These are phyloP conservation scores for Idaea dimidiata DNA, from an alignment of 2,888 invertebrate genomes.

Conservation along the genomic window DNA sequence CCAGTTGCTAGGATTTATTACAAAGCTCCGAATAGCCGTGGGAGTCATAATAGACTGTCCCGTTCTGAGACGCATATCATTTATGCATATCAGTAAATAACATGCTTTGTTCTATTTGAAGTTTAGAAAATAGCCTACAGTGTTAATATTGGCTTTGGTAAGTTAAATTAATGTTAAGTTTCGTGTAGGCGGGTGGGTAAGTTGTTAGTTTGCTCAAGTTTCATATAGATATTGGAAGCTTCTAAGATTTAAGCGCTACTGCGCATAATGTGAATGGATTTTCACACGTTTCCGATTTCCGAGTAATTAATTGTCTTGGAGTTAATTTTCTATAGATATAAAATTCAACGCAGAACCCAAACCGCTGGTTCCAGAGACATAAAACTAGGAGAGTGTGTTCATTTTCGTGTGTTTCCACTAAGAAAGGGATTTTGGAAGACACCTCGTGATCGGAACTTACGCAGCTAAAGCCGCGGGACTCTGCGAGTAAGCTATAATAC, in stretches of 20 bases:
- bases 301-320: too few species aligned
- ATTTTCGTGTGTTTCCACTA: too few species aligned
- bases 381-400: too few species aligned
- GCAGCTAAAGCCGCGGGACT: too few species aligned
- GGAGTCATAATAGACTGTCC: not conserved
- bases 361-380: too few species aligned
- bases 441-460: too few species aligned
- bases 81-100: slow-evolving; percentile 1
- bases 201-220: not conserved
- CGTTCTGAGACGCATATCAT: not conserved
- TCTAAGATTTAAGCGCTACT: not conserved
- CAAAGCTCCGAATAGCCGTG: not conserved
- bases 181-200: not conserved
- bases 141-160: not conserved
- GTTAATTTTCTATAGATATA: too few species aligned
- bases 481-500: too few species aligned
- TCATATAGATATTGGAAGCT: not conserved
- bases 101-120: not conserved
- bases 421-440: too few species aligned
- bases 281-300: too few species aligned
- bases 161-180: not conserved
- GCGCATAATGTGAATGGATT: not conserved
- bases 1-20: not conserved
- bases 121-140: slow-evolving; percentile 1
- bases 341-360: too few species aligned